A percentile compares a stretch with the other conserved stretches of the same genome.
Conservation (phyloP, 1,140 invertebrate species). For the Macrobrachium nipponense region DNA sequence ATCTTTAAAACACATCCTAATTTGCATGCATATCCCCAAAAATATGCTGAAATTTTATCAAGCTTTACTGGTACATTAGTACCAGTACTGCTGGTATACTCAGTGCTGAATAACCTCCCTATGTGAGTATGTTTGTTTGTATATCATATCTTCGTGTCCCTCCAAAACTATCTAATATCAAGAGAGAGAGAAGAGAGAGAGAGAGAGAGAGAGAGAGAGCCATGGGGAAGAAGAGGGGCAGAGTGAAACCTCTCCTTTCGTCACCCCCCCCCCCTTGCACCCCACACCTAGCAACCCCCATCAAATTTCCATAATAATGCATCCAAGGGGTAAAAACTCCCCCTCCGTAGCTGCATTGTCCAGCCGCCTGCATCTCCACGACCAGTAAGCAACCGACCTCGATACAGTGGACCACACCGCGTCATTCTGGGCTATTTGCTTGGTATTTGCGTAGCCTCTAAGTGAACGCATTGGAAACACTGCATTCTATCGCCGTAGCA, state of each 20-base stretch:
- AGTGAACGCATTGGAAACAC: too few species aligned
- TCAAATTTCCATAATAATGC: conserved; percentile 57
- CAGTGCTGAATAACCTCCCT: too few species aligned
- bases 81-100: too few species aligned
- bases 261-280: neutral
- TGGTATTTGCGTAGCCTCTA: neutral
- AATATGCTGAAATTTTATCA: too few species aligned
- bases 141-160: too few species aligned
- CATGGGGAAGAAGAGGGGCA: neutral
- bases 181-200: conserved; percentile 4
- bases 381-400: conserved; percentile 21
- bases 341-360: conserved; percentile 45
- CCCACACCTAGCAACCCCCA: conserved; percentile 26
- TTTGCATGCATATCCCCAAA: too few species aligned
- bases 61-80: too few species aligned
- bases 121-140: too few species aligned
- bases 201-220: neutral
- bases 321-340: conserved; percentile 39
- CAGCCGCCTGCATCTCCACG: conserved; percentile 5
- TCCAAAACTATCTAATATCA: too few species aligned
- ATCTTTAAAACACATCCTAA: too few species aligned
- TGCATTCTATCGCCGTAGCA: too few species aligned
- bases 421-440: neutral
- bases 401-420: conserved; percentile 3
- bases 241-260: neutral